These are phyloP conservation scores for Oscheius onirici DNA, from an alignment of 2,888 invertebrate species.

Conservation along the genomic window DNA sequence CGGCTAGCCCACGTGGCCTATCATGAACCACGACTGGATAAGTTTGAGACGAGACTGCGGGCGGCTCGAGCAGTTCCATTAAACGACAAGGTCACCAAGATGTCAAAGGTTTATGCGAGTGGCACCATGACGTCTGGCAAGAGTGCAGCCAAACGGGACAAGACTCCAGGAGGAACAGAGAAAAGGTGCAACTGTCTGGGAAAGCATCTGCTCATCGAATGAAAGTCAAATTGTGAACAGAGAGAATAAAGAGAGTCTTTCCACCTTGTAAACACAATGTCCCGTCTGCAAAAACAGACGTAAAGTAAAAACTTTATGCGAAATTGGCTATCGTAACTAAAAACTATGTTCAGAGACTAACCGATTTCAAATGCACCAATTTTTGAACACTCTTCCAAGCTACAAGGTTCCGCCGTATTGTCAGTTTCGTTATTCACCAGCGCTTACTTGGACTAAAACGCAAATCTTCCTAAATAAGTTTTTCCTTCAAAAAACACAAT, in stretches of 20 bases:
- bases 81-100: slow-evolving; percentile 29
- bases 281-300: too few species aligned
- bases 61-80: slow-evolving; percentile 32
- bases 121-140: slow-evolving; percentile 40
- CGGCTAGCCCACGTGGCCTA: slow-evolving; percentile 33
- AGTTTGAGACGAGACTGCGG: slow-evolving; percentile 36
- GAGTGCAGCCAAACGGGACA: slow-evolving; percentile 19
- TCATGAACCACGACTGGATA: slow-evolving; percentile 7
- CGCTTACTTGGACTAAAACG: too few species aligned
- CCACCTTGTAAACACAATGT: too few species aligned
- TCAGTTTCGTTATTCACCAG: too few species aligned
- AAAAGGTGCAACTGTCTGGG: slow-evolving; percentile 62
- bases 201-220: slow-evolving; percentile 50
- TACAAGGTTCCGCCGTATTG: too few species aligned
- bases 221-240: neutral
- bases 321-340: too few species aligned
- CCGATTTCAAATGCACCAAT: too few species aligned
- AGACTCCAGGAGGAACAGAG: slow-evolving; percentile 34
- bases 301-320: too few species aligned
- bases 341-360: too few species aligned
- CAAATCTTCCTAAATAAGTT: too few species aligned
- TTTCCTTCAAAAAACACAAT: too few species aligned
- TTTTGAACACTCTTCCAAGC: too few species aligned
- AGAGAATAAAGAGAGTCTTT: neutral
- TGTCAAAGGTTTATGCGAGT: slow-evolving; percentile 45